phyloP scores from a whole-genome alignment of 2,113 vertebrate species.

The Apodemus sylvaticus region DNA sequence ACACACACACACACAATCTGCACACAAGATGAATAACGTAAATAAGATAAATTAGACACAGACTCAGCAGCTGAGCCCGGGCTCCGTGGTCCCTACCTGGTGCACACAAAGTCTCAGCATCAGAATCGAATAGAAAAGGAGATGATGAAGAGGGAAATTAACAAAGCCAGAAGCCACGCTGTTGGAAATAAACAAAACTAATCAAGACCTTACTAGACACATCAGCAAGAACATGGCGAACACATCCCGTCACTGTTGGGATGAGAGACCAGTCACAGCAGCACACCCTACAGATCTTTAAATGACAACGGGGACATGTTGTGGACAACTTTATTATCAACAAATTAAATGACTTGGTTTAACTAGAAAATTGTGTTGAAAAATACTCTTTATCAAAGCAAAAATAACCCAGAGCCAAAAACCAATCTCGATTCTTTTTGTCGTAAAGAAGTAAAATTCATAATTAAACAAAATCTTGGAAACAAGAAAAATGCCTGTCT shows the following conservation, averaged over 20 bases:
- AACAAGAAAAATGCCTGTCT: background rate
- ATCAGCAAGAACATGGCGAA: background rate
- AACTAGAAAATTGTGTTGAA: background rate
- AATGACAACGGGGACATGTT: background rate
- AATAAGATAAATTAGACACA: background rate
- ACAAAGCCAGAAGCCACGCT: background rate
- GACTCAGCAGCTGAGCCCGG: too few species aligned
- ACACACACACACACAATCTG: background rate
- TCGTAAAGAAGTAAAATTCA: background rate
- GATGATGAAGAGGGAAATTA: background rate
- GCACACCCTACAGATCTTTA: background rate
- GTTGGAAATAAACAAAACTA: background rate
- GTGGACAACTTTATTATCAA: background rate
- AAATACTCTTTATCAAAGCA: background rate
- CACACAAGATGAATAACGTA: background rate
- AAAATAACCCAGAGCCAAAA: background rate
- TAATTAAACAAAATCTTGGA: background rate
- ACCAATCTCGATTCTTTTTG: background rate
- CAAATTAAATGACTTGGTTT: background rate
- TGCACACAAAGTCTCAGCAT: background rate
- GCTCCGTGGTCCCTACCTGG: background rate
- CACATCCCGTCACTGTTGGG: too few species aligned
- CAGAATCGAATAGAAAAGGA: background rate
- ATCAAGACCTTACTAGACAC: background rate
- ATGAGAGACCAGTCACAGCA: background rate